Evolutionary conservation across 2,113 vertebrate genomes (phyloP), one percentile per base, ranked within the genome.

Genomic region (Pteruthius melanotis): DNA sequence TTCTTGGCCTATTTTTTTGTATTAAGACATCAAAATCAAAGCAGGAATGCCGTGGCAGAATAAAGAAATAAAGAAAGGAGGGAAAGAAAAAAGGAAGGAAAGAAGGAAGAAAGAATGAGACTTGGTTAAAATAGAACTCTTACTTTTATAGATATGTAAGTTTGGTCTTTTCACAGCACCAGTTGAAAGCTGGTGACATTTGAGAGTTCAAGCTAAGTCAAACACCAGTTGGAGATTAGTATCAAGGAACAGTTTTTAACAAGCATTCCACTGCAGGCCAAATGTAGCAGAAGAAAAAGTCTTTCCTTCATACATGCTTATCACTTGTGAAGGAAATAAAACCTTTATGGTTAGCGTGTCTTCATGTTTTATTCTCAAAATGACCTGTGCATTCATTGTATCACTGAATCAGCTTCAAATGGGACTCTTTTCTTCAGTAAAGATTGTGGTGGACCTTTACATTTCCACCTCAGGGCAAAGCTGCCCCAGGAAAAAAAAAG

Each of bases 221-320:
- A 90, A 89, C 70, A 89, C 30, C 89, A 90, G 65, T 49, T 94
- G 77, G 93, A 96, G 74, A 93, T 91, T 42, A 61, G 56, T 40
- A 81, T 68, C 68, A 72, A 83, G 78, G 82, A 95, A 79, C 17
- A 52, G 77, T 84, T 97, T 97, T 88, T 50, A 90, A 78, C 56
- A 86, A 75, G 50, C 83, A 18, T 79, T 91, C 82, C 39, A 66
- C 45, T 69, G 71, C 4, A 19, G 71, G 57, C 54, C 60, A 54
- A 93, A 83, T 57, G 61, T 72, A 80, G 40, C 10, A 0, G 53
- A 8, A 6, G 84, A 83, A 77, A 77, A 79, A 61, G 7, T 76
- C 56, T 87, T 86, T 87, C 74, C 86, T 84, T 96, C 85, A 60
- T 69, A 49, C 8, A 60, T 56, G 30, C 74, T 90, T 93, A 86